Conservation (phyloP, 2,888 invertebrate species). For the Stratiomys singularior region DNA sequence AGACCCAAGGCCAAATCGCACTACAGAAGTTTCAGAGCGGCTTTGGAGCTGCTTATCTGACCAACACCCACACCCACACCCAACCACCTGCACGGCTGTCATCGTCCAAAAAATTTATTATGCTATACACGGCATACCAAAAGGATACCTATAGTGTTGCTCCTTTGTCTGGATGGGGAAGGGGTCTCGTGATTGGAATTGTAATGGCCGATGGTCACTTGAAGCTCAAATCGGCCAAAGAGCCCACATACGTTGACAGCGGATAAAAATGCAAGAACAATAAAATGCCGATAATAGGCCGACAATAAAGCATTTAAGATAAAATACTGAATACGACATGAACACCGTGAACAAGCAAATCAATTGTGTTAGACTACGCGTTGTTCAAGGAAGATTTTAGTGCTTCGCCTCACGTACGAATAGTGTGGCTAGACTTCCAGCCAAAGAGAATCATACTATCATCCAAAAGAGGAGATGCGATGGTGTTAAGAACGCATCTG, state of each 20-base stretch:
- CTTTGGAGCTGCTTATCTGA: background rate
- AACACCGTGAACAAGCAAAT: background rate
- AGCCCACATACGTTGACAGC: too few relatives aligned
- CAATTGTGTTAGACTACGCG: background rate
- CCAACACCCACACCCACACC: background rate
- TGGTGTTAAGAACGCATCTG: too few relatives aligned
- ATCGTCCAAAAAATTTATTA: constrained; percentile 22
- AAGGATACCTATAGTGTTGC: constrained; percentile 19
- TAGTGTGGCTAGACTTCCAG: too few relatives aligned
- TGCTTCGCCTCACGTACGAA: background rate
- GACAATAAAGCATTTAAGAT: too few relatives aligned
- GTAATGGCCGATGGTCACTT: background rate
- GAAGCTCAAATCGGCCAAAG: too few relatives aligned
- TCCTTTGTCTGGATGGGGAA: background rate
- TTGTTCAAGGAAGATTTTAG: background rate
- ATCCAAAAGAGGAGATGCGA: too few relatives aligned
- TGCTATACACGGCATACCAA: background rate
- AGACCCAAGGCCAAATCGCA: constrained; percentile 5
- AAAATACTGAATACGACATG: background rate
- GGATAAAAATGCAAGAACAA: too few relatives aligned
- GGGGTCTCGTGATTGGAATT: background rate
- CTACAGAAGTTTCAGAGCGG: constrained; percentile 14
- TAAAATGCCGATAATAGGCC: too few relatives aligned
- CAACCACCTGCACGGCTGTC: too few relatives aligned
- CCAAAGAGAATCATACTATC: too few relatives aligned